Conservation (phyloP, 1,140 invertebrate species). For the Bombus turneri region DNA sequence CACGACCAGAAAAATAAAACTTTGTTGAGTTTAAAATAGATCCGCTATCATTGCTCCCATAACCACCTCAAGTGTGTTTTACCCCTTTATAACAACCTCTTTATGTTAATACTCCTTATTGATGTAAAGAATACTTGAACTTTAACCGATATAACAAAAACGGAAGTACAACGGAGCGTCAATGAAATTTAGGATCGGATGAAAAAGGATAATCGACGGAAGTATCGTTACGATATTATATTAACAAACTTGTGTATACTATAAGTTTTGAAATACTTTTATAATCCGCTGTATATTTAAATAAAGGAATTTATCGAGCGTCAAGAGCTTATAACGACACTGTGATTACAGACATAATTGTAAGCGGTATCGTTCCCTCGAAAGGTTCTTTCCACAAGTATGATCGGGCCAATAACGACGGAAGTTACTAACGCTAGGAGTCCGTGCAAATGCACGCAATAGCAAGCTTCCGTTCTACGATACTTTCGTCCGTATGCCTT, state of each 20-base stretch:
- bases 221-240: no score
- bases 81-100: not conserved
- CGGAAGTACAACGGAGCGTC: not conserved
- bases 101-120: not conserved
- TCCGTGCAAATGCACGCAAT: constrained; percentile 54
- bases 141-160: not conserved
- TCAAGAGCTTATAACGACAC: not conserved
- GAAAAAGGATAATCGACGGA: no score
- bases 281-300: no score
- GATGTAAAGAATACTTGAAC: not conserved
- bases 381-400: not conserved
- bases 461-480: constrained; percentile 32
- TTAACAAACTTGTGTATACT: no score
- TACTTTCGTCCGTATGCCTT: constrained; percentile 35
- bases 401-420: constrained; percentile 34
- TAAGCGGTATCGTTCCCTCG: not conserved
- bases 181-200: no score
- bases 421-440: constrained; percentile 27
- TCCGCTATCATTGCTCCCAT: no score
- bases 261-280: no score
- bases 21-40: no score
- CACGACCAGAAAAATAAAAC: no score
- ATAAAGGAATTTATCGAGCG: not conserved
- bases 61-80: no score
- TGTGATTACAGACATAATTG: not conserved